phyloP scores from a whole-genome alignment of 2,797 vertebrate species.

The Adelosebastes latens region DNA sequence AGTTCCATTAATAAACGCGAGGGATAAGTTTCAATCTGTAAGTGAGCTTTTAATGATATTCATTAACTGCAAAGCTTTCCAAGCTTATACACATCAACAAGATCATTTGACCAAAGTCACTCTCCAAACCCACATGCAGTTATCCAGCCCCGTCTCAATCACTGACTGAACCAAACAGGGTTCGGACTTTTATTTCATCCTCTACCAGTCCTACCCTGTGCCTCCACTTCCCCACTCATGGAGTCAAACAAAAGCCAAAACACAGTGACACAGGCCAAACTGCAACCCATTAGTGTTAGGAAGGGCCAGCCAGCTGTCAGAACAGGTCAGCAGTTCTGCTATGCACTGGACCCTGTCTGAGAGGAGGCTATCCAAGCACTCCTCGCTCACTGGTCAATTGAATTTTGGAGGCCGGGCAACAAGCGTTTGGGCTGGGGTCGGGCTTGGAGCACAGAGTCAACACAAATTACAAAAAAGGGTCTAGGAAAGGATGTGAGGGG shows the following conservation, averaged over 20 bases:
- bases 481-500: conserved; percentile 3
- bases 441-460: conserved; percentile 16
- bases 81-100: background rate
- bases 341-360: conserved; percentile 43
- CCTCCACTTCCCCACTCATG: conserved; percentile 32
- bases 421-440: conserved; percentile 10
- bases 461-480: conserved; percentile 43
- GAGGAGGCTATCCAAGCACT: conserved; percentile 53
- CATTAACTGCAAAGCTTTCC: background rate
- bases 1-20: background rate
- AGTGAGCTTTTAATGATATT: background rate
- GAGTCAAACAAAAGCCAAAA: conserved; percentile 59
- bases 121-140: background rate
- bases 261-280: conserved; percentile 60
- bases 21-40: background rate
- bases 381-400: conserved; percentile 52
- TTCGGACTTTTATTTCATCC: conserved; percentile 47
- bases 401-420: conserved; percentile 56
- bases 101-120: background rate
- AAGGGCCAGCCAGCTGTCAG: conserved; percentile 62
- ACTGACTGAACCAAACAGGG: conserved; percentile 36
- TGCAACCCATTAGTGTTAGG: conserved; percentile 56
- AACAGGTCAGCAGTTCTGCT: conserved; percentile 63
- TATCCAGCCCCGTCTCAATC: background rate
- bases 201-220: conserved; percentile 11